Evolutionary conservation across 2,113 vertebrate genomes (phyloP), one percentile per base, ranked within the genome.

Genomic region (Hassar affinis): DNA sequence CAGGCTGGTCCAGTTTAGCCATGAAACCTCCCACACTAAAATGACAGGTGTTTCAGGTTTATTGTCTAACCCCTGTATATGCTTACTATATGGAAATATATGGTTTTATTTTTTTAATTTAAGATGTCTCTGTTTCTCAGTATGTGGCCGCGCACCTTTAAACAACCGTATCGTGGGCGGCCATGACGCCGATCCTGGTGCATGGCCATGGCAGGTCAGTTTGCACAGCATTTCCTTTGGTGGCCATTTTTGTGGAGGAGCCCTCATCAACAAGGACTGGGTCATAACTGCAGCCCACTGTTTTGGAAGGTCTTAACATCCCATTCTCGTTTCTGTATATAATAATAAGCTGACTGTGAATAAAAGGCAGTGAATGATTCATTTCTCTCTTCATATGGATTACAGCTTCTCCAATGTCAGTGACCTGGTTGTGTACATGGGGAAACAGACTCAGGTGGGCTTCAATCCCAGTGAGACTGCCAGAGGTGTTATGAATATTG

Each of bases 161-260:
- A 84, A 86, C 81, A 45, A 0, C 18, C 59, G 51, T 69, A 80
- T 84, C 51, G 78, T 86, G 27, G 85, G 85, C 2, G 78, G 80
- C 1, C 45, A 74, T 33, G 10, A 42, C 4, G 80, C 80, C 1
- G 7, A 8, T 1, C 1, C n/a, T 4, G 85, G 80, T 8, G 76
- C 85, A 0, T 86, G 80, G 85, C 80, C 85, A 2, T 86, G 85
- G 85, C 85, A 86, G 81, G 81, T 80, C 30, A 86, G 85, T 80
- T 74, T 86, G 52, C 51, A 84, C 6, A 78, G 62, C 52, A 4
- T 52, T 9, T 1, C 1, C 3, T 49, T 9, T 56, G 78, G 45
- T 22, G 30, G 52, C 57, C 78, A 86, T 72, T 86, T 86, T 45
- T 86, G 80, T 1, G 85, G 85, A 79, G 80, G 85, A 42, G 74